A percentile compares a stretch with the other conserved stretches of the same genome.
Conservation (phyloP, 2,797 vertebrate species). For the Notolepis coatsorum region DNA sequence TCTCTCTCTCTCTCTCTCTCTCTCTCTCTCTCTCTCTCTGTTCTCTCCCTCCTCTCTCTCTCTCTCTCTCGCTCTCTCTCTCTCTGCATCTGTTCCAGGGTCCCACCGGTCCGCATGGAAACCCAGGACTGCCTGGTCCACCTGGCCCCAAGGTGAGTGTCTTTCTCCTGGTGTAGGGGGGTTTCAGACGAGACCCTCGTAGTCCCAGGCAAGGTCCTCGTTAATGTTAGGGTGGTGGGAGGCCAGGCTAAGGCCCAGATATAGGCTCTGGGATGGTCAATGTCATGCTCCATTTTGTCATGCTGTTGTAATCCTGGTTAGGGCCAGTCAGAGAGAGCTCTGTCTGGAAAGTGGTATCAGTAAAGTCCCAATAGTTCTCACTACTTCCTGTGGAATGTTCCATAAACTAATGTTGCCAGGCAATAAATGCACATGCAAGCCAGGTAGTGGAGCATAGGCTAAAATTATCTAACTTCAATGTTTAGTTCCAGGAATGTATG, state of each 20-base stretch:
- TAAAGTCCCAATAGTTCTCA: too few relatives aligned
- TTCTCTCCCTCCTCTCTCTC: conserved; percentile 12
- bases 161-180: neutral
- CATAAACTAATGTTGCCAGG: too few relatives aligned
- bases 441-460: too few relatives aligned
- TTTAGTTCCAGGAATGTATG: too few relatives aligned
- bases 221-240: neutral
- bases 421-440: too few relatives aligned
- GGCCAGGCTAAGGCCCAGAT: neutral
- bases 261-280: neutral
- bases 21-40: neutral
- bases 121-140: conserved; percentile 89
- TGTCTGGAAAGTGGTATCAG: too few relatives aligned
- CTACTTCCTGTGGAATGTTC: too few relatives aligned
- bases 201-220: neutral
- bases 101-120: conserved; percentile 90
- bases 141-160: conserved; percentile 91
- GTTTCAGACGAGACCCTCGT: conserved; percentile 1
- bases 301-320: neutral
- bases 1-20: conserved; percentile 5
- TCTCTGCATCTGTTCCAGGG: conserved; percentile 80
- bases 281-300: neutral
- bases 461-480: too few relatives aligned
- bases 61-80: too few relatives aligned
- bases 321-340: too few relatives aligned